phyloP scores from a whole-genome alignment of 2,113 vertebrate species.

The Promerops cafer region DNA sequence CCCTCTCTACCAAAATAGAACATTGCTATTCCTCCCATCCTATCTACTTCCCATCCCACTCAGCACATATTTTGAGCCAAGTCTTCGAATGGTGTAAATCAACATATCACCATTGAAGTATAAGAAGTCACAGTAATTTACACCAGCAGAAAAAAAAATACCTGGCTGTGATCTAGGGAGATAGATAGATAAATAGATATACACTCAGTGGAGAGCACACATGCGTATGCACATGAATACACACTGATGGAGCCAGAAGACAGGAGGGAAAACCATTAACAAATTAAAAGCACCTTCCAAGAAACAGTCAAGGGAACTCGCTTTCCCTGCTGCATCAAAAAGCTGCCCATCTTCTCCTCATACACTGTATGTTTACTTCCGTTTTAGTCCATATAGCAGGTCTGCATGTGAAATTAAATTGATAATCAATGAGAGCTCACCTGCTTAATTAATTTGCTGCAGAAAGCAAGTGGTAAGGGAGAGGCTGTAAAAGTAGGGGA shows the following conservation, averaged over 20 bases:
- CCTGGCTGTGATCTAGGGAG: conserved; percentile 41
- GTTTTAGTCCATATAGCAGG: neutral
- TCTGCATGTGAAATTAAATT: conserved; percentile 36
- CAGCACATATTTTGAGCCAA: conserved; percentile 53
- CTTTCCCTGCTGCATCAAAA: neutral
- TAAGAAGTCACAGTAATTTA: conserved; percentile 60
- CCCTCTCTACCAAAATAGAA: conserved; percentile 54
- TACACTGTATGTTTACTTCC: neutral
- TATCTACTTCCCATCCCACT: conserved; percentile 49
- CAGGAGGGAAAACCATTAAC: conserved; percentile 16
- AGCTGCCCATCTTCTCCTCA: neutral
- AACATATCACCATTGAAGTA: conserved; percentile 44
- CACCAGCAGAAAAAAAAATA: conserved; percentile 43
- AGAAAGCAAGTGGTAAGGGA: conserved; percentile 4
- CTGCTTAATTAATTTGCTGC: conserved; percentile 62
- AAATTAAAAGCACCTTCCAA: conserved; percentile 25
- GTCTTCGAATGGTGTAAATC: conserved; percentile 34
- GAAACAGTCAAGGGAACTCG: neutral
- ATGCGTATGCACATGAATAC: neutral
- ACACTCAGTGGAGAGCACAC: neutral
- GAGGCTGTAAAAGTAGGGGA: neutral
- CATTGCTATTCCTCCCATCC: conserved; percentile 39
- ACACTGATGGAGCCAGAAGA: neutral
- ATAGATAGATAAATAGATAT: neutral
- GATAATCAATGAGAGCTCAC: conserved; percentile 59